Evolutionary conservation across 2,113 vertebrate species (phyloP), one percentile per base, ranked within the genome.

Genomic region (Symphodus melops): DNA sequence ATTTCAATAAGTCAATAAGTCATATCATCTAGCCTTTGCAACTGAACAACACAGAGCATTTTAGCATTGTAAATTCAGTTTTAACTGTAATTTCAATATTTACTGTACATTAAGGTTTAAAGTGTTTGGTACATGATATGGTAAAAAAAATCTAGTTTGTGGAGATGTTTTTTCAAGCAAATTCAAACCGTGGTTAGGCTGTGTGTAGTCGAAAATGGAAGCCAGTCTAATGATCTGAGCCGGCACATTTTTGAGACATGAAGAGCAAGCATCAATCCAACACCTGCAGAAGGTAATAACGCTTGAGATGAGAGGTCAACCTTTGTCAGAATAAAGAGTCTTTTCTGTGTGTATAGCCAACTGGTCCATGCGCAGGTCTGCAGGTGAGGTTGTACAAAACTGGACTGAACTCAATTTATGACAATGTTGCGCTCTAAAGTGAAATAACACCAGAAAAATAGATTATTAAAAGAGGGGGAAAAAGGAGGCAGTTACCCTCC

Each of bases 401-500:
- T 16, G 10, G 41, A 54, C 25, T 44, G 39, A 41, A 41, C 39
- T 5, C 11, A 11, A 41, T 11, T 41, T 1, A 41, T 9, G 11
- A 41, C 11, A 11, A 41, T 41, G 46, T 58, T 37, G 0, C 17
- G 4, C 20, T 63, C 13, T 10, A 1, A 19, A 37, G 19, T 2
- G 7, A 54, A 54, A 5, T 0, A n/a, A 55, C 51, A 7, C 49
- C n/a, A n/a, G 9, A 28, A 28, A 62, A 28, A 37, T 5, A 23
- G 52, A 46, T 5, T 53, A n/a, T 4, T 14, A 7, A 9, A 3
- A 33, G 28, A 36, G 20, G 13, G 13, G 55, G 25, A 52, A 69
- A n/a, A 8, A 58, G 5, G 39, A 64, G 37, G 41, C 49, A 79
- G 88, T 90, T 92, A 97, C 98, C 98, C 94, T 99, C 98, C 51